Base-by-base conservation (phyloP, 2,113 vertebrate genomes). In the Corydoras maculifer region DNA sequence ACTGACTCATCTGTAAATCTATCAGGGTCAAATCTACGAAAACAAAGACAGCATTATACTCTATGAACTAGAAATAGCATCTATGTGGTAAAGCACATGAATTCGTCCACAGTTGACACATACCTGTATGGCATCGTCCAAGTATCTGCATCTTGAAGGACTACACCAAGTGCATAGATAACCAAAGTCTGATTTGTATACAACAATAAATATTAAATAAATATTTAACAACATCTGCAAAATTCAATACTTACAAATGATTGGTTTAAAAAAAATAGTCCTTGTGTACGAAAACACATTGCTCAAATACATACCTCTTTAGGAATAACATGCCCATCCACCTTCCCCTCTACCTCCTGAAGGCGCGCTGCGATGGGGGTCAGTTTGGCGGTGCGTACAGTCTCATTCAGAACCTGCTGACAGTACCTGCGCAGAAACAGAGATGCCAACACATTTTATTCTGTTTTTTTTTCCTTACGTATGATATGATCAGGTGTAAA, bases 141-240 rank as follows among this genome's bases (percentile, higher is more conserved):
- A 4, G 91, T 92, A 69, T 91, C 87, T 4, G 86, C 85, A 69
- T 97, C 94, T 73, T 98, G 94, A 73, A 98, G 88, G 63, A 98
- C 91, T 12, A 99, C 94, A 70, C 97, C 95, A 65, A 98, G 88
- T 43, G 96, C 93, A 63, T 98, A 97, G 77, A 99, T 92, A 58
- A 99, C 92, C 75, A 99, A 86, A 9, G 93, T 94, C 97, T 99
- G 86, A 68, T 86, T 88, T 8, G 75, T 61, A 59, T 25, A 58
- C 7, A 74, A 68, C 2, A 61, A 18, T 3, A 51, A 7, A 8
- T 9, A 1, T 4, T 14, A 15, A 6, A 32, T 1, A 9, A 9
- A 29, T 3, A 15, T 30, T 53, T 11, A 53, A 54, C 14, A 29
- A n/a, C 4, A 25, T 55, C 11, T 55, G 2, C 0, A n/a, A 31